Conservation (phyloP, 2,113 vertebrate species). For the Ia io region DNA sequence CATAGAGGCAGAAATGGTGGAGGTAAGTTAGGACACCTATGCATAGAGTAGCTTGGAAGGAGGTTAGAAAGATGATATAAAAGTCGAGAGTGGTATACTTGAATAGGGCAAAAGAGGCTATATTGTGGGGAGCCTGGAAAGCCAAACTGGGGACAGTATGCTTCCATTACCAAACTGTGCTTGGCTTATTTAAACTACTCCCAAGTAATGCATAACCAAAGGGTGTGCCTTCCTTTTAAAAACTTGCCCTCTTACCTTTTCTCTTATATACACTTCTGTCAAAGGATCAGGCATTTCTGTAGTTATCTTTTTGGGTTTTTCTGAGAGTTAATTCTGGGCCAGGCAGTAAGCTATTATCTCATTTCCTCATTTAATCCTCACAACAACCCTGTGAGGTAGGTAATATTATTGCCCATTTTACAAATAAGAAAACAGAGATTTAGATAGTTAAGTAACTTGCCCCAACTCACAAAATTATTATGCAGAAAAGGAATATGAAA, state of each 20-base stretch:
- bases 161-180: not conserved
- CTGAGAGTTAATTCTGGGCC: not conserved
- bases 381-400: not conserved
- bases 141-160: not conserved
- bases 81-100: not conserved
- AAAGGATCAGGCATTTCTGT: not conserved
- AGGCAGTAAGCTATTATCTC: not conserved
- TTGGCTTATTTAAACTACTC: not conserved
- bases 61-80: not conserved
- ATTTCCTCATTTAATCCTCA: not conserved
- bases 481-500: conserved; percentile 2
- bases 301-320: not conserved
- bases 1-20: not conserved
- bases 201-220: not conserved
- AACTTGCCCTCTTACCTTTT: not conserved
- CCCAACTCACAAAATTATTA: not conserved
- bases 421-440: not conserved
- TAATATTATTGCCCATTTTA: not conserved
- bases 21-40: not conserved
- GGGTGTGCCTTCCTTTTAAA: not conserved
- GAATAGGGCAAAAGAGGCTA: not conserved
- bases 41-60: not conserved
- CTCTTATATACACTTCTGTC: not conserved
- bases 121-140: not conserved
- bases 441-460: not conserved